Percentiles rank a stretch among this genome's conserved stretches.
phyloP scores from a whole-genome alignment of 2,888 invertebrate genomes.

The Ditula angustiorana region DNA sequence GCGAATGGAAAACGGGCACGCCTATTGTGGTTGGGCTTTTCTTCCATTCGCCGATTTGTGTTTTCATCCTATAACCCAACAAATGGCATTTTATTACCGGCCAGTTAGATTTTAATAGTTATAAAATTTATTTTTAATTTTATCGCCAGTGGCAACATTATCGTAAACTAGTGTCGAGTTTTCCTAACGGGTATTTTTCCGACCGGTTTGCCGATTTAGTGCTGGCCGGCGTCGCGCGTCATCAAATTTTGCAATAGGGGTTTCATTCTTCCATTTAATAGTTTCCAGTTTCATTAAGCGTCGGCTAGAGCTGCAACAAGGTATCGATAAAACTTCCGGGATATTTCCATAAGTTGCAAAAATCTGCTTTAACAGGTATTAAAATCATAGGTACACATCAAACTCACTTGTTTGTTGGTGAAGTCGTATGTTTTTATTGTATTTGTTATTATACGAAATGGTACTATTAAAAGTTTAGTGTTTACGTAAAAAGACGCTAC shows the following conservation, averaged over 20 bases:
- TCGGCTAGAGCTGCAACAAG: constrained; percentile 29
- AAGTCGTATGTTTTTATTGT: no score
- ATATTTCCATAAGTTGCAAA: neutral
- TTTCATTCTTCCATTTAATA: constrained; percentile 57
- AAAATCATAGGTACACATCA: no score
- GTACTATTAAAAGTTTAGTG: no score
- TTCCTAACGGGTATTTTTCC: constrained; percentile 54
- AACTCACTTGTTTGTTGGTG: no score
- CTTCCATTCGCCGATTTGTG: constrained; percentile 40
- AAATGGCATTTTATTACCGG: constrained; percentile 31
- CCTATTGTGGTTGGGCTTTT: constrained; percentile 49
- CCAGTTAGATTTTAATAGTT: constrained; percentile 25
- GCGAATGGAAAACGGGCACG: constrained; percentile 64
- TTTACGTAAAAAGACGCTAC: neutral
- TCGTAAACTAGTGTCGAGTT: constrained; percentile 43
- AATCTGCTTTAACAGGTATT: no score
- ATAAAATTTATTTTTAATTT: constrained; percentile 37
- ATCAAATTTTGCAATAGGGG: constrained; percentile 55
- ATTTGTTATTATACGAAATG: no score
- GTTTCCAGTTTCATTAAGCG: constrained; percentile 39
- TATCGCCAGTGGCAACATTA: constrained; percentile 23
- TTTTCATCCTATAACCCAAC: constrained; percentile 29
- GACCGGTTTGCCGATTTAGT: constrained; percentile 49
- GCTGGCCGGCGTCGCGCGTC: constrained; percentile 43
- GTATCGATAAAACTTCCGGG: constrained; percentile 32